These are phyloP conservation scores for Hypsopygia costalis DNA, from an alignment of 2,888 invertebrate genomes.

Conservation along the genomic window DNA sequence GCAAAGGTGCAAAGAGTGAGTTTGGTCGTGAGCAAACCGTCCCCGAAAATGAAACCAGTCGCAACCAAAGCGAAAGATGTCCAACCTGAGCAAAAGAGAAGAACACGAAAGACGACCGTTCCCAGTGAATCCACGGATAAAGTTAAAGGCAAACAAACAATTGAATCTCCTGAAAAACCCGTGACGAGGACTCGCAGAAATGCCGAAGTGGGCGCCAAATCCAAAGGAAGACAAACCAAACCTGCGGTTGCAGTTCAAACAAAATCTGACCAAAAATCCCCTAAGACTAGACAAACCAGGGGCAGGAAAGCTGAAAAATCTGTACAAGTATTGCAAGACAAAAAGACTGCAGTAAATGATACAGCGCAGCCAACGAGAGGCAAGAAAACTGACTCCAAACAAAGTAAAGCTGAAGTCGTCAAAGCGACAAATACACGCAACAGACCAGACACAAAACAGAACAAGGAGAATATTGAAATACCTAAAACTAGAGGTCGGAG, in stretches of 20 bases:
- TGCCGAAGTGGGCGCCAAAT: neutral
- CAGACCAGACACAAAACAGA: too few species aligned
- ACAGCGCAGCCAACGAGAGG: conserved; percentile 6
- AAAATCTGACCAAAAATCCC: conserved; percentile 11
- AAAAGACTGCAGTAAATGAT: too few species aligned
- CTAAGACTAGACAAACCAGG: conserved; percentile 18
- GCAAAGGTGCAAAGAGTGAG: conserved; percentile 29
- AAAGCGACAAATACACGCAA: too few species aligned
- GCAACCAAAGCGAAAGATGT: conserved; percentile 15
- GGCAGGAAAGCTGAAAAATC: conserved; percentile 15
- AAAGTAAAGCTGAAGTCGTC: neutral
- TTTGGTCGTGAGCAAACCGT: conserved; percentile 36
- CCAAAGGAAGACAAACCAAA: neutral
- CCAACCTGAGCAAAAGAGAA: neutral
- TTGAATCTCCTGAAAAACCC: conserved; percentile 30
- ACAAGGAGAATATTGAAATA: conserved; percentile 6
- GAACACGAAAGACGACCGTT: conserved; percentile 1
- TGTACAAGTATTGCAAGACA: too few species aligned
- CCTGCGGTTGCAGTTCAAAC: neutral
- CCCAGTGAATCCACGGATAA: neutral
- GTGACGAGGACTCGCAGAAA: neutral
- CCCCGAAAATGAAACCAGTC: conserved; percentile 40
- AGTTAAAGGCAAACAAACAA: neutral
- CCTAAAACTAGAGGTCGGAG: conserved; percentile 25
- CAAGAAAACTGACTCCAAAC: conserved; percentile 13